These are phyloP conservation scores for Lepas anatifera DNA, from an alignment of 2,888 invertebrate species.

Conservation along the genomic window DNA sequence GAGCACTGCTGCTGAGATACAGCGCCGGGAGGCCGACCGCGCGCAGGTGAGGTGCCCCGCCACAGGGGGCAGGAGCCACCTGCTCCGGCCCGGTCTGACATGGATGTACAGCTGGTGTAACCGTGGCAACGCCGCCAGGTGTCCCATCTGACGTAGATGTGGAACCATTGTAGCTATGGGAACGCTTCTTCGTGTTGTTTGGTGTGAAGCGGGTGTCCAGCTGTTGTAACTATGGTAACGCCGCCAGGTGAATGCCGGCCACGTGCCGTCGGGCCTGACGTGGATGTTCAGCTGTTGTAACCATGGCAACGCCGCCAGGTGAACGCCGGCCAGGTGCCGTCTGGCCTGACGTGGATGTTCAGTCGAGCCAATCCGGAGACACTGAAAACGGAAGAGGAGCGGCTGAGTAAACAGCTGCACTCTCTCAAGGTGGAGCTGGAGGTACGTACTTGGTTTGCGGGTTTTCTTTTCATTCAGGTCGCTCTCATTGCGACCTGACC, in stretches of 20 bases:
- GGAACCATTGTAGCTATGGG: too few species aligned
- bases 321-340: conserved; percentile 21
- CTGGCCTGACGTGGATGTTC: conserved; percentile 32
- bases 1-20: conserved; percentile 47
- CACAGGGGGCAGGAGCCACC: too few species aligned
- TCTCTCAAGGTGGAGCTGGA: conserved; percentile 27
- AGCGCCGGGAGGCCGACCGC: conserved; percentile 47
- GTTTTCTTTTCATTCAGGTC: too few species aligned
- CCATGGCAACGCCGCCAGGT: neutral
- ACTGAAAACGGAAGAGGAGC: conserved; percentile 42
- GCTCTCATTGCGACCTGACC: too few species aligned
- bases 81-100: too few species aligned
- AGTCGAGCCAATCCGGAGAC: conserved; percentile 46
- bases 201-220: too few species aligned
- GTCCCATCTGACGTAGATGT: too few species aligned
- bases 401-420: conserved; percentile 34
- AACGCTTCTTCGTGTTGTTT: too few species aligned
- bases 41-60: conserved; percentile 48
- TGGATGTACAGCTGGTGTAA: too few species aligned
- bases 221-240: conserved; percentile 9
- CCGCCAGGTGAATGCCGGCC: neutral
- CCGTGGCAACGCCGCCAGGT: too few species aligned
- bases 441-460: neutral
- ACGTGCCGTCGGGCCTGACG: too few species aligned
- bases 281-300: too few species aligned